A percentile compares a stretch with the other conserved stretches of the same genome.
These are phyloP conservation scores for Cherax quadricarinatus DNA, from an alignment of 1,140 invertebrate genomes.

Conservation along the genomic window DNA sequence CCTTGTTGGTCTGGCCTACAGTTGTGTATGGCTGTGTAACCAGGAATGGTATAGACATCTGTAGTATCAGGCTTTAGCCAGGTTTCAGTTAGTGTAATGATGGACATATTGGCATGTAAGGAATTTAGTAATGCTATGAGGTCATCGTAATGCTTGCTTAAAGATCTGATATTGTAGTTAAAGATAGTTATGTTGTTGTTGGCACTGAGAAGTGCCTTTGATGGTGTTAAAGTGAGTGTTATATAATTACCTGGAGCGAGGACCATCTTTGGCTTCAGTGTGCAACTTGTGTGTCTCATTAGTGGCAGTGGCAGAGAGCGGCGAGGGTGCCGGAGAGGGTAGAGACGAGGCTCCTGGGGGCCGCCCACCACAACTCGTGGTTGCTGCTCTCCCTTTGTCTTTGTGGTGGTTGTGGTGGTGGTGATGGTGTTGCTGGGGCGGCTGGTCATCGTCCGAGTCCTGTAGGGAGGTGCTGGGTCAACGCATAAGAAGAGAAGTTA, in stretches of 20 bases:
- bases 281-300: constrained; percentile 11
- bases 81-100: no score
- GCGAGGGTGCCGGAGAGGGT: neutral
- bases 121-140: no score
- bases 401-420: constrained; percentile 30
- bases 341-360: neutral
- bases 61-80: no score
- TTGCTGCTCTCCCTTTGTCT: neutral
- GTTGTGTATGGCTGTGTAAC: no score
- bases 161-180: no score
- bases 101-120: no score
- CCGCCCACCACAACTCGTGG: neutral
- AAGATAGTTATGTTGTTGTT: no score
- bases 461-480: constrained; percentile 61
- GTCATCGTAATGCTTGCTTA: no score
- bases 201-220: no score
- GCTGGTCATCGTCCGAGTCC: constrained; percentile 52
- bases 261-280: constrained; percentile 44
- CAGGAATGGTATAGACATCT: no score
- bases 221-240: no score
- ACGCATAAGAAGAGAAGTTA: constrained; percentile 34
- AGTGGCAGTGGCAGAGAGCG: neutral
- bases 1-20: no score
- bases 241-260: constrained; percentile 29
- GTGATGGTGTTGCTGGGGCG: neutral